These are phyloP conservation scores for Acronicta leporina DNA, from an alignment of 2,888 invertebrate species.

Conservation along the genomic window DNA sequence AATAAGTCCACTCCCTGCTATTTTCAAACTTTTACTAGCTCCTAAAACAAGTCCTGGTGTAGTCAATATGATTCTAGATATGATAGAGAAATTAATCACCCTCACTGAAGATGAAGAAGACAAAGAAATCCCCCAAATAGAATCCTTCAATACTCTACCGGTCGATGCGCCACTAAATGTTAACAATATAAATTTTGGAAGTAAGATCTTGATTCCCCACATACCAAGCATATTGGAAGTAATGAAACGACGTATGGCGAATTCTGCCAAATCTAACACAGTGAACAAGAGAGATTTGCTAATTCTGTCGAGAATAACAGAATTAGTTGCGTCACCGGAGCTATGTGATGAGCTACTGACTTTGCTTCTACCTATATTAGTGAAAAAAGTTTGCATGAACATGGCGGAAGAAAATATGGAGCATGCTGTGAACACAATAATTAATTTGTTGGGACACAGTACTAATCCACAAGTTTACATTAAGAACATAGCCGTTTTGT, in stretches of 20 bases:
- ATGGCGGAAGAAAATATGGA: constrained; percentile 91
- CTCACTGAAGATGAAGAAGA: constrained; percentile 90
- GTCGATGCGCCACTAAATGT: constrained; percentile 58
- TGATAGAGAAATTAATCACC: constrained; percentile 93
- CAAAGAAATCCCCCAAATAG: constrained; percentile 75
- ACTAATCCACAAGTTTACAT: constrained; percentile 91
- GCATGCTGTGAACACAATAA: constrained; percentile 92
- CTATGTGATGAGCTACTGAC: constrained; percentile 92
- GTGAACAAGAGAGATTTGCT: constrained; percentile 92
- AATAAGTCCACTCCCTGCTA: constrained; percentile 90
- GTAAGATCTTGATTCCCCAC: constrained; percentile 92
- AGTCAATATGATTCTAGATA: constrained; percentile 91
- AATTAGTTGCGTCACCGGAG: constrained; percentile 91
- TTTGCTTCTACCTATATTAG: constrained; percentile 92
- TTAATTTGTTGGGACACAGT: constrained; percentile 93
- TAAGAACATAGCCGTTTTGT: constrained; percentile 92
- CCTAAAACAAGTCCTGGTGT: constrained; percentile 92
- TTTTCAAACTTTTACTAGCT: constrained; percentile 92
- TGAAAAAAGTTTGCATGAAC: constrained; percentile 90
- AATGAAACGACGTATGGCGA: constrained; percentile 91
- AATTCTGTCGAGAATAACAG: constrained; percentile 93
- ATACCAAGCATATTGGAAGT: constrained; percentile 92
- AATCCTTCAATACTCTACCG: constrained; percentile 75
- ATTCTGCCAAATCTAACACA: constrained; percentile 87
- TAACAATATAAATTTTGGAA: constrained; percentile 91